Percentiles rank a stretch among this genome's conserved stretches.
These are phyloP conservation scores for Galerucella pusilla DNA, from an alignment of 2,888 invertebrate species.

Conservation along the genomic window DNA sequence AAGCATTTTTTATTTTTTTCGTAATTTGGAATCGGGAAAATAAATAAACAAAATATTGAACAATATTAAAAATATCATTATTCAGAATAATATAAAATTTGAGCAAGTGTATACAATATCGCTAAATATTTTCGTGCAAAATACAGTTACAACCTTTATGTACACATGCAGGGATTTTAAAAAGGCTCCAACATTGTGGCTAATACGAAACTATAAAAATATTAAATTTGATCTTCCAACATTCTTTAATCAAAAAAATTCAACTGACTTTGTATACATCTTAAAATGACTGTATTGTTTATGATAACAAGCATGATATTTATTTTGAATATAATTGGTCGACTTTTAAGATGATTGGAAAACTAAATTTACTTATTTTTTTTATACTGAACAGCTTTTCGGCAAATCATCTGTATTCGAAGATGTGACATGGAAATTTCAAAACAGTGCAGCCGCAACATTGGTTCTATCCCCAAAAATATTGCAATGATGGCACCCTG, in stretches of 20 bases:
- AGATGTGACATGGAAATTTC: slow-evolving; percentile 9
- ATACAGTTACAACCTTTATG: slow-evolving; percentile 52
- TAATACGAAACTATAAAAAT: slow-evolving; percentile 11
- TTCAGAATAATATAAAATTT: slow-evolving; percentile 58
- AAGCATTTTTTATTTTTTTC: slow-evolving; percentile 53
- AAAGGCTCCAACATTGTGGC: slow-evolving; percentile 38
- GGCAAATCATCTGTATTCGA: not conserved
- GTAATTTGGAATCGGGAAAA: slow-evolving; percentile 51
- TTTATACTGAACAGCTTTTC: too few relatives aligned
- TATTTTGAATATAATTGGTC: too few relatives aligned
- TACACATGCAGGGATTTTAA: slow-evolving; percentile 54
- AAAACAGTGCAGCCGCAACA: slow-evolving; percentile 37
- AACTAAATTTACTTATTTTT: too few relatives aligned
- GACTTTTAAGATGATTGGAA: too few relatives aligned
- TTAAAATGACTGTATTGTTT: not conserved
- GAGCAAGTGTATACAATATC: slow-evolving; percentile 65
- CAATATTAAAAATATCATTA: slow-evolving; percentile 55
- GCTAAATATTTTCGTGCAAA: slow-evolving; percentile 54
- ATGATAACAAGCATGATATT: too few relatives aligned
- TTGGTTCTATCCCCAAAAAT: slow-evolving; percentile 51
- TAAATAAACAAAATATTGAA: slow-evolving; percentile 56
- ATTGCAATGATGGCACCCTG: slow-evolving; percentile 66
- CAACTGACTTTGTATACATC: not conserved
- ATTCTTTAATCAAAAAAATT: not conserved
- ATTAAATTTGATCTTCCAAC: slow-evolving; percentile 10